A percentile compares a stretch with the other conserved stretches of the same genome.
Conservation (phyloP, 2,113 vertebrate genomes). For the Phylloscopus trochiloides region DNA sequence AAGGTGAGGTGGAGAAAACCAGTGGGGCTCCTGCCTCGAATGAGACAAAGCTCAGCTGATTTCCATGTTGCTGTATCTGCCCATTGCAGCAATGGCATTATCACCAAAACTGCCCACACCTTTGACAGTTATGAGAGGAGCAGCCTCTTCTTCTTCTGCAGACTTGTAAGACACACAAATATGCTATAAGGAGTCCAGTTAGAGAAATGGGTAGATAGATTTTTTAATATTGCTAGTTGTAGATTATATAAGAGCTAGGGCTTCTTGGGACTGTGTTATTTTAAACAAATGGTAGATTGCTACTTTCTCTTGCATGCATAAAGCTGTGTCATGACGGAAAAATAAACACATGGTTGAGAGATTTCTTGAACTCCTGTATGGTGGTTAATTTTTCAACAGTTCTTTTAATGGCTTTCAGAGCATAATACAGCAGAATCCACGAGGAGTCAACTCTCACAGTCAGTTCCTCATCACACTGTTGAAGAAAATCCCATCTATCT, state of each 20-base stretch:
- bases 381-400: conserved; percentile 62
- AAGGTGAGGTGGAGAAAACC: not conserved
- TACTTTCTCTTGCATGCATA: not conserved
- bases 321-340: not conserved
- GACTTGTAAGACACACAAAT: not conserved
- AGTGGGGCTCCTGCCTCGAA: not conserved
- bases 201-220: not conserved
- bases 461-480: not conserved
- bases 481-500: not conserved
- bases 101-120: not conserved
- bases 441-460: not conserved
- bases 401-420: conserved; percentile 40
- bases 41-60: not conserved
- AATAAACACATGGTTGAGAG: conserved; percentile 30
- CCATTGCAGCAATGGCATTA: not conserved
- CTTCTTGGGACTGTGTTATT: not conserved
- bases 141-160: not conserved
- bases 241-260: not conserved
- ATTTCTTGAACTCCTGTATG: not conserved
- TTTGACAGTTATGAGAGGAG: not conserved
- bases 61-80: not conserved
- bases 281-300: not conserved
- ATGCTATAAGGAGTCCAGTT: not conserved
- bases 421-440: not conserved
- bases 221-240: not conserved